These are phyloP conservation scores for Pegoplata infirma DNA, from an alignment of 2,888 invertebrate species.

Conservation along the genomic window DNA sequence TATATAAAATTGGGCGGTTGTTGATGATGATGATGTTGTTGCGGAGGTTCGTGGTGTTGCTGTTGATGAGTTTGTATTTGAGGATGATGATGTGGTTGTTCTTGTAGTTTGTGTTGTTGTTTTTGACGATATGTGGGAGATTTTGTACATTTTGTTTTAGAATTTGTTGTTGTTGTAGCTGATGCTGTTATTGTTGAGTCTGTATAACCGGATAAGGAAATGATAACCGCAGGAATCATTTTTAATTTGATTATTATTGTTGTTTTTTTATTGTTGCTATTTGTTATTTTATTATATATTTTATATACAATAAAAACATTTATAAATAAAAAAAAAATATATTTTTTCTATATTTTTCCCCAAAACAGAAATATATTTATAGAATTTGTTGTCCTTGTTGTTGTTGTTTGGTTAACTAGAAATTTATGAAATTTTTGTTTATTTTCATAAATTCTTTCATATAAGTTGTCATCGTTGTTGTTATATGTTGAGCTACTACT, in stretches of 20 bases:
- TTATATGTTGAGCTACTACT: background rate
- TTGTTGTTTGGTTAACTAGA: background rate
- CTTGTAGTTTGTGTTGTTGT: constrained; percentile 28
- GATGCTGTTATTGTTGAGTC: no score
- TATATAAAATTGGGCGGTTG: no score
- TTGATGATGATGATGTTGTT: background rate
- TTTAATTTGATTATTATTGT: constrained; percentile 66
- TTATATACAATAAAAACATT: constrained; percentile 25
- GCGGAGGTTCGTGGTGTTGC: constrained; percentile 22
- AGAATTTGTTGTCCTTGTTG: constrained; percentile 1
- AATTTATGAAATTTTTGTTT: constrained; percentile 36
- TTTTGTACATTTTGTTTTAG: constrained; percentile 51
- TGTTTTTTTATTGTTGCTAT: constrained; percentile 58
- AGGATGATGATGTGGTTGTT: constrained; percentile 19
- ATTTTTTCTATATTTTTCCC: constrained; percentile 20
- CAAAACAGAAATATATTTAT: background rate
- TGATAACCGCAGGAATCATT: constrained; percentile 69
- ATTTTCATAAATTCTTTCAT: constrained; percentile 32
- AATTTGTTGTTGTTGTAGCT: constrained; percentile 50
- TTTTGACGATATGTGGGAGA: constrained; percentile 47
- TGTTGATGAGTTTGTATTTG: no score
- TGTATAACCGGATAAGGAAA: constrained; percentile 65
- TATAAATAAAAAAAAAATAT: constrained; percentile 15
- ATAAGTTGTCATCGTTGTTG: constrained; percentile 36
- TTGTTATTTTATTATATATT: constrained; percentile 41